These are phyloP conservation scores for Porites lutea DNA, from an alignment of 64 coral and sea anemone genomes.

Conservation along the genomic window DNA sequence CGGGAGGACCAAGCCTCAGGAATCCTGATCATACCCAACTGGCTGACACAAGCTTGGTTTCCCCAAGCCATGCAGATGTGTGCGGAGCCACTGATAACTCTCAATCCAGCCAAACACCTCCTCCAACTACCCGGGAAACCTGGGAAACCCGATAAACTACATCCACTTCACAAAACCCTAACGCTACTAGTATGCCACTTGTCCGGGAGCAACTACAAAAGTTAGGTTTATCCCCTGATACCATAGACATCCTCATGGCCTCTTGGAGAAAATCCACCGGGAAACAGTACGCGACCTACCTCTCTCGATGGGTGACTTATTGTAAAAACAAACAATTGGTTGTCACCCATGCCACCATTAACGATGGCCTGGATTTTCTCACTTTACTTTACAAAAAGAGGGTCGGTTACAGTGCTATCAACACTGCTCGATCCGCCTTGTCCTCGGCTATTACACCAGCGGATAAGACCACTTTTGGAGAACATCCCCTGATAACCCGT, in stretches of 20 bases:
- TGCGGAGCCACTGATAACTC: neutral
- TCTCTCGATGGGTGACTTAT: too few relatives aligned
- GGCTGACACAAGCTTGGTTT: slow-evolving; percentile 3
- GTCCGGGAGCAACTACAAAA: neutral
- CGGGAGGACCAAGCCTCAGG: slow-evolving; percentile 5
- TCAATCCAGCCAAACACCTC: neutral
- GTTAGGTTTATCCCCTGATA: neutral
- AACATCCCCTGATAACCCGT: too few relatives aligned
- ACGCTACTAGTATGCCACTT: slow-evolving; percentile 10
- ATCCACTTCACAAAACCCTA: slow-evolving; percentile 23
- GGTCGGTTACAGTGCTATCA: too few relatives aligned
- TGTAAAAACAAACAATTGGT: too few relatives aligned
- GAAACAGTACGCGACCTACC: too few relatives aligned
- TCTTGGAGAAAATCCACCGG: slow-evolving; percentile 7
- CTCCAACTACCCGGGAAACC: neutral
- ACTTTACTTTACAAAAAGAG: too few relatives aligned
- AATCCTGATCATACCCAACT: neutral
- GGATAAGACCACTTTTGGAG: too few relatives aligned
- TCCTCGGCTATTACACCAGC: too few relatives aligned
- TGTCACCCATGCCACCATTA: too few relatives aligned
- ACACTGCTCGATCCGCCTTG: too few relatives aligned
- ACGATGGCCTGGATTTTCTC: too few relatives aligned
- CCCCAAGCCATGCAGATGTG: neutral
- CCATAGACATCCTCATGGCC: slow-evolving; percentile 14
- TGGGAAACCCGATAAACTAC: neutral